Conservation (phyloP, 1,140 invertebrate species). For the Coptotermes formosanus region DNA sequence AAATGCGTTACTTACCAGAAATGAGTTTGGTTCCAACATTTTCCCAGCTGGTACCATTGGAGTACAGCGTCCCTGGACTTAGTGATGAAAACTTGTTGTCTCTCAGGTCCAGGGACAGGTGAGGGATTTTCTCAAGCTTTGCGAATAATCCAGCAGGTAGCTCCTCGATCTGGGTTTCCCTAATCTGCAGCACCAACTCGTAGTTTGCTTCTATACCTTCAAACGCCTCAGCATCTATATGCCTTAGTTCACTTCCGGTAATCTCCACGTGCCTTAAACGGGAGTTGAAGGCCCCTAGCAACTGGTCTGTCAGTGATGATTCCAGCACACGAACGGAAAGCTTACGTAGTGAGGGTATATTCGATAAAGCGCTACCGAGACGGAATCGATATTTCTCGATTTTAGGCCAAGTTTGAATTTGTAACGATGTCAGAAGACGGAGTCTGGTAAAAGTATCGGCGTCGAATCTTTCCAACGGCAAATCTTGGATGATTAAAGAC, state of each 20-base stretch:
- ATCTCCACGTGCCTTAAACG: slow-evolving; percentile 79
- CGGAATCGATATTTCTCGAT: slow-evolving; percentile 59
- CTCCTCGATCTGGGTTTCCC: slow-evolving; percentile 69
- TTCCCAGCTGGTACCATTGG: slow-evolving; percentile 79
- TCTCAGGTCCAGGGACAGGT: slow-evolving; percentile 77
- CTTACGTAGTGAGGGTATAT: slow-evolving; percentile 57
- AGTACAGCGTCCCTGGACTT: slow-evolving; percentile 79
- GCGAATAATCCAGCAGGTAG: slow-evolving; percentile 75
- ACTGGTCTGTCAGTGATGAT: slow-evolving; percentile 64
- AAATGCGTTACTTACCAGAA: slow-evolving; percentile 57
- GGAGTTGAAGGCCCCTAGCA: slow-evolving; percentile 65
- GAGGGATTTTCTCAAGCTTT: slow-evolving; percentile 70
- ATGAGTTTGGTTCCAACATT: slow-evolving; percentile 76
- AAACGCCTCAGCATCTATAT: slow-evolving; percentile 70
- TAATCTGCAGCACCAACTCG: slow-evolving; percentile 72
- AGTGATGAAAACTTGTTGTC: slow-evolving; percentile 77
- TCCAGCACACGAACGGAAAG: slow-evolving; percentile 72
- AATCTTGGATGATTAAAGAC: slow-evolving; percentile 48
- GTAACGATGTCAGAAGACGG: slow-evolving; percentile 57
- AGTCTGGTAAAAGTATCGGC: slow-evolving; percentile 62
- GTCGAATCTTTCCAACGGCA: slow-evolving; percentile 56
- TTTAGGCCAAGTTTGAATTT: slow-evolving; percentile 64
- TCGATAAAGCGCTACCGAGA: slow-evolving; percentile 59
- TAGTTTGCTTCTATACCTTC: slow-evolving; percentile 48
- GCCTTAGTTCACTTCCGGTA: slow-evolving; percentile 66